Evolutionary conservation across 2,888 invertebrate genomes (phyloP), one percentile per base, ranked within the genome.

Genomic region (Patella caerulea): DNA sequence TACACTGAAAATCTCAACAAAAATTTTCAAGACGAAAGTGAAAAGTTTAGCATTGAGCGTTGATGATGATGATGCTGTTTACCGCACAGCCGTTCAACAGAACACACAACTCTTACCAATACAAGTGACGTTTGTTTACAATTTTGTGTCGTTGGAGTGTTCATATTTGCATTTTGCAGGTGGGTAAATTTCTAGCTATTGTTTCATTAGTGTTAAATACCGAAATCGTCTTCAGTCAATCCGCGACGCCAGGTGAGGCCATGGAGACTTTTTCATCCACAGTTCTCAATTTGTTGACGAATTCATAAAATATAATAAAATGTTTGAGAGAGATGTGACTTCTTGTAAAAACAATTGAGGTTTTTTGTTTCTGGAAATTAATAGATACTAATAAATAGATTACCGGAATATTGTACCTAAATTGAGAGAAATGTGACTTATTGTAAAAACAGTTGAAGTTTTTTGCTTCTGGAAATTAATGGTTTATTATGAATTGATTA

Each of bases 171-270:
- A 65, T 65, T 65, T 65, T 65, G 65, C 65, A 65, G 65, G 65
- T 65, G 65, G 65, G 65, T 65, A 65, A 65, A 65, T 65, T 65
- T 65, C 65, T 65, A 24, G 65, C 65, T 24, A 65, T 65, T 65
- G 65, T 65, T 65, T 65, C 65, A 65, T 65, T 65, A 65, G 65
- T 65, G 65, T 24, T 24, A 65, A 65, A 65, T 65, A 65, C 65
- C 65, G 24, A 24, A 65, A 65, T 24, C 19, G 65, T 65, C 24
- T 65, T 19, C 19, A 65, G 65, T 65, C 65, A 24, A 65, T 19
- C 65, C 65, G 19, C 24, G 14, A 65, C 11, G 24, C 65, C 65
- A 65, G 65, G 65, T 65, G 65, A 65, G 65, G 65, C 65, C 24
- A 24, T 65, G 24, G 19, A 24, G 65, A 65, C 24, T 65, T 24